phyloP scores from a whole-genome alignment of 2,797 vertebrate species.

The Selene dorsalis region DNA sequence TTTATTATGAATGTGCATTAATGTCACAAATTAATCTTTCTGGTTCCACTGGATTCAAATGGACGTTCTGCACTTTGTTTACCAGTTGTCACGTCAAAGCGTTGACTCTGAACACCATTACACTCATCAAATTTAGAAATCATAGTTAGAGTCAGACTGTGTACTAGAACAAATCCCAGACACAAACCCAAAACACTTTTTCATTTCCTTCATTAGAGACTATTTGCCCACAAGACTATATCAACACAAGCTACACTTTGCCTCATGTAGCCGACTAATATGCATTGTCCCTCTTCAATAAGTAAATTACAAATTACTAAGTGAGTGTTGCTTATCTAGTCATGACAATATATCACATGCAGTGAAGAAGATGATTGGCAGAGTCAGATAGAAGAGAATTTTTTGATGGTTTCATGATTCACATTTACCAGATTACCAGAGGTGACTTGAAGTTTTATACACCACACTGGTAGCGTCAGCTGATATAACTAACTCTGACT shows the following conservation, averaged over 20 bases:
- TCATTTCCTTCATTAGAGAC: background rate
- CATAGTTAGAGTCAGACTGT: too few species aligned
- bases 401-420: background rate
- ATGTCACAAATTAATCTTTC: too few species aligned
- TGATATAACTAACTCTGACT: background rate
- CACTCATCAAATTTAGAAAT: too few species aligned
- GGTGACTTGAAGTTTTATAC: background rate
- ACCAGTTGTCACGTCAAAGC: too few species aligned
- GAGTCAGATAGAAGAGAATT: background rate
- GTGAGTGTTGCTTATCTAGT: background rate
- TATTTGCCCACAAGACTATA: background rate
- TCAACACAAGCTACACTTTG: background rate
- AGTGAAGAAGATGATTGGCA: background rate
- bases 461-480: background rate
- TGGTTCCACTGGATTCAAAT: too few species aligned
- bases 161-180: too few species aligned
- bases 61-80: too few species aligned
- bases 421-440: background rate
- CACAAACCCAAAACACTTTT: too few species aligned
- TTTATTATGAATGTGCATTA: too few species aligned
- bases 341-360: background rate
- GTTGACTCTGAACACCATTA: too few species aligned
- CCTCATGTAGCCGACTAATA: too few species aligned
- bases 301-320: too few species aligned
- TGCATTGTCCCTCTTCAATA: background rate